phyloP scores from a whole-genome alignment of 92 coral and sea anemone genomes.

The Zoanthus sociatus region DNA sequence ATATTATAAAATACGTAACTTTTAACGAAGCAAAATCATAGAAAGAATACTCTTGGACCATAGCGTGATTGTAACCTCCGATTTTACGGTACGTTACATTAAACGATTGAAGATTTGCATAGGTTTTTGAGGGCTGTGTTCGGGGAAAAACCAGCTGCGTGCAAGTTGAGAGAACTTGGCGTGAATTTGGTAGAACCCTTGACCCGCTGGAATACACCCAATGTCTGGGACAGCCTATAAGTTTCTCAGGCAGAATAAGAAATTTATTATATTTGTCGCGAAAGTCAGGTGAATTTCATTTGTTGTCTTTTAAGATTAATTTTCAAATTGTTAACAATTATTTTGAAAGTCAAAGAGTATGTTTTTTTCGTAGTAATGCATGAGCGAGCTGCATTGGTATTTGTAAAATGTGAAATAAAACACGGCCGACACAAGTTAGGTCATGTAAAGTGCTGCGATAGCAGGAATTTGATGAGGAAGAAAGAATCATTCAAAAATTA shows the following conservation, averaged over 20 bases:
- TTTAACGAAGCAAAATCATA: background rate
- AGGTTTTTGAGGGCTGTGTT: background rate
- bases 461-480: slow-evolving; percentile 23
- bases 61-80: background rate
- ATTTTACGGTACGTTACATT: background rate
- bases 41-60: background rate
- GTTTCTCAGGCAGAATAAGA: background rate
- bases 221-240: slow-evolving; percentile 29
- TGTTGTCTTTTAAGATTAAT: background rate
- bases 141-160: slow-evolving; percentile 49
- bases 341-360: background rate
- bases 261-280: background rate
- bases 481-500: slow-evolving; percentile 15
- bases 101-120: slow-evolving; percentile 28
- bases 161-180: slow-evolving; percentile 43
- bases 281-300: background rate
- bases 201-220: slow-evolving; percentile 45
- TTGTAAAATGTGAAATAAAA: slow-evolving; percentile 31
- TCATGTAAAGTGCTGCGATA: slow-evolving; percentile 20
- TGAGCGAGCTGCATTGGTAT: slow-evolving; percentile 2
- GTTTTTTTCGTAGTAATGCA: background rate
- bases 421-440: slow-evolving; percentile 5
- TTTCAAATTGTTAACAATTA: background rate
- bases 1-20: background rate
- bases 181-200: slow-evolving; percentile 12